Evolutionary conservation across 2,888 invertebrate genomes (phyloP).

Genomic region (Polyommatus icarus): DNA sequence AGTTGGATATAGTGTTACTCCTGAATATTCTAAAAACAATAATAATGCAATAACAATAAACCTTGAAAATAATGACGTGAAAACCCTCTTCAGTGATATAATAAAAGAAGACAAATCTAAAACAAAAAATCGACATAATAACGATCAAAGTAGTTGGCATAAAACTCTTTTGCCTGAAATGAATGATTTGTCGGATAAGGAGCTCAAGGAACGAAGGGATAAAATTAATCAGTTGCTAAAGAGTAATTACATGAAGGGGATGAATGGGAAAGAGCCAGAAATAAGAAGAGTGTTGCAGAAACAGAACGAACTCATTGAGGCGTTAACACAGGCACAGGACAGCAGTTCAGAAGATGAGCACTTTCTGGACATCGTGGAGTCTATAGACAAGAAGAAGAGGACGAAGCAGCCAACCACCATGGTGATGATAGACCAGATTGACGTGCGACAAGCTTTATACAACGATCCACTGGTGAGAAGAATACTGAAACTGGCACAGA

Average conservation of each 20-base stretch:
- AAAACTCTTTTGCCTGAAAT: background rate
- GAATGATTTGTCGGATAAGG: background rate
- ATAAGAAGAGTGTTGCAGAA: background rate
- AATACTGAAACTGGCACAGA: slow-evolving; percentile 54
- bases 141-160: background rate
- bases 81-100: background rate
- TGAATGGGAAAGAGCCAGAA: background rate
- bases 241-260: background rate
- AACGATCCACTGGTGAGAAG: slow-evolving; percentile 56
- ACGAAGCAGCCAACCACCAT: slow-evolving; percentile 31
- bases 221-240: background rate
- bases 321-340: background rate
- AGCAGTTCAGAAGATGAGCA: slow-evolving; percentile 24
- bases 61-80: background rate
- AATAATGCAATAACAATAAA: background rate
- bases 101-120: background rate
- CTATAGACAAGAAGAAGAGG: slow-evolving; percentile 27
- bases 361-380: slow-evolving; percentile 10
- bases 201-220: background rate
- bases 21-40: background rate
- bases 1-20: background rate
- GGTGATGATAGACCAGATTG: slow-evolving; percentile 53
- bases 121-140: background rate
- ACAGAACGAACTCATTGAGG: background rate
- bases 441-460: slow-evolving; percentile 50